A percentile compares a stretch with the other conserved stretches of the same genome.
These are phyloP conservation scores for Platichthys flesus DNA, from an alignment of 2,113 vertebrate species.

Conservation along the genomic window DNA sequence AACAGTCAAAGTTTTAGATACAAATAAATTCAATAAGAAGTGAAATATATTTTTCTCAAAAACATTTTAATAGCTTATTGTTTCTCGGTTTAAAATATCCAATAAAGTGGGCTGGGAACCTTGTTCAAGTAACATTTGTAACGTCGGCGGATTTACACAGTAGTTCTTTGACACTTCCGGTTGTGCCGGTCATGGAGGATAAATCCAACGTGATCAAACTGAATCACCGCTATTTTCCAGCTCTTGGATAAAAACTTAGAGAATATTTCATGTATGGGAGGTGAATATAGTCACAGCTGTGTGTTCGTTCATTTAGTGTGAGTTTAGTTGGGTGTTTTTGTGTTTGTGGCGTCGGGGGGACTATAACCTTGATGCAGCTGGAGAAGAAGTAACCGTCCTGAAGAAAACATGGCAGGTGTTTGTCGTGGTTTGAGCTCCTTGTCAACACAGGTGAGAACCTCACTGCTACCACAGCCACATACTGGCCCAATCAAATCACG, in stretches of 20 bases:
- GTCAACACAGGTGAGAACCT: conserved; percentile 55
- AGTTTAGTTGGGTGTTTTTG: not conserved
- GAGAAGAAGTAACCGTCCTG: not conserved
- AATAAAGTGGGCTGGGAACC: not conserved
- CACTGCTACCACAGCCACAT: no score
- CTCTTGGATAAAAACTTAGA: accelerated
- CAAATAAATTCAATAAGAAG: no score
- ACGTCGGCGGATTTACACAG: conserved; percentile 31
- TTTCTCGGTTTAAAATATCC: not conserved
- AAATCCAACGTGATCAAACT: not conserved
- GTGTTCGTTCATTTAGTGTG: not conserved
- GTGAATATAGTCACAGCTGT: accelerated
- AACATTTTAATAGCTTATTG: not conserved
- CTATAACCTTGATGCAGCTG: conserved; percentile 56
- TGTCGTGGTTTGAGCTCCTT: conserved; percentile 35
- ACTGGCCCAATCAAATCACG: no score
- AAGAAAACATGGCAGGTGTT: conserved; percentile 51
- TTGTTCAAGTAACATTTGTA: not conserved
- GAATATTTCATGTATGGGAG: not conserved
- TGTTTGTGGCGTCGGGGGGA: not conserved
- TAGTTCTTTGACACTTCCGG: conserved; percentile 42
- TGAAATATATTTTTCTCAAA: not conserved
- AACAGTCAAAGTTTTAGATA: no score
- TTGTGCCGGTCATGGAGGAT: not conserved
- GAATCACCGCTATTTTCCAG: not conserved